These are phyloP conservation scores for Mastomys natalensis DNA, from an alignment of 2,113 vertebrate species.

Conservation along the genomic window DNA sequence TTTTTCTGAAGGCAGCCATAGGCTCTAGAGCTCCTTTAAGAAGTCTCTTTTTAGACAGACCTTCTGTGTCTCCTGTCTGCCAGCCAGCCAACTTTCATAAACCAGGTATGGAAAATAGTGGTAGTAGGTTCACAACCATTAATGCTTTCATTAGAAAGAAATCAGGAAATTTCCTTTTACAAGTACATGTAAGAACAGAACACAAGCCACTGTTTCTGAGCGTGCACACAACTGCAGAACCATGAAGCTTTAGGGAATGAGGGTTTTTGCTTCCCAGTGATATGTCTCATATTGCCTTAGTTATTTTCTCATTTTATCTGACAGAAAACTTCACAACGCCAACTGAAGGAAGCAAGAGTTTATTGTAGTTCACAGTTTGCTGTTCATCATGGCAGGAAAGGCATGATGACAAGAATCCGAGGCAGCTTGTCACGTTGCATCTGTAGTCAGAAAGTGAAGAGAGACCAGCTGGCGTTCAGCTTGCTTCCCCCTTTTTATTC, in stretches of 20 bases:
- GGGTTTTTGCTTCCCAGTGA: background rate
- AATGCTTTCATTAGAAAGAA: conserved; percentile 8
- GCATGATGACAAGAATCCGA: background rate
- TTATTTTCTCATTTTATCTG: background rate
- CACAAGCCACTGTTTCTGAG: background rate
- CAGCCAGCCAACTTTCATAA: background rate
- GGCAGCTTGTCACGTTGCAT: background rate
- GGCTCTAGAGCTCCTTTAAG: background rate
- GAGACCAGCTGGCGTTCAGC: background rate
- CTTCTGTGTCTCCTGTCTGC: background rate
- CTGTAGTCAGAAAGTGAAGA: background rate
- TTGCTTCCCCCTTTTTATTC: background rate
- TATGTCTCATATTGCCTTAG: background rate
- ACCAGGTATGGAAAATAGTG: background rate
- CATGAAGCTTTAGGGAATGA: background rate
- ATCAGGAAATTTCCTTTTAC: background rate
- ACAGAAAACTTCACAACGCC: background rate
- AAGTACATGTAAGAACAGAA: background rate
- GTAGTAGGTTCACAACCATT: background rate
- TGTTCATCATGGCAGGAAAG: background rate
- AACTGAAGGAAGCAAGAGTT: background rate
- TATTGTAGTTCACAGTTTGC: background rate
- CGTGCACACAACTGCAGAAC: background rate
- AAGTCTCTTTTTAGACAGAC: background rate
- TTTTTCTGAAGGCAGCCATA: background rate